These are phyloP conservation scores for Parazoanthus darwini DNA, from an alignment of 92 coral and sea anemone species.

Conservation along the genomic window DNA sequence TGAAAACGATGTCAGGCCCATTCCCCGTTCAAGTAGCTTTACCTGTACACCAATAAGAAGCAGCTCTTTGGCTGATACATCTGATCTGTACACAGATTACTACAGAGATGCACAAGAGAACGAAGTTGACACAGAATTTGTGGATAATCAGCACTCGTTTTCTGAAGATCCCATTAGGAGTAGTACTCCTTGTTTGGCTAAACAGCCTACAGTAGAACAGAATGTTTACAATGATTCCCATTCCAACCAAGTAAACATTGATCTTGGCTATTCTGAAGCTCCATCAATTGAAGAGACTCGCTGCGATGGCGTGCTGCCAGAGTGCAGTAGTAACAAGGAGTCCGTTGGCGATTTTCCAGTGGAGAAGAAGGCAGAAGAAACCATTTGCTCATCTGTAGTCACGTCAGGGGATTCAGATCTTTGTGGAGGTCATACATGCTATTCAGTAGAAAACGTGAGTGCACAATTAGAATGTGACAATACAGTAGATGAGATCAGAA, in stretches of 20 bases:
- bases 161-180: slow-evolving; percentile 2
- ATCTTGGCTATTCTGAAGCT: neutral
- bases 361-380: neutral
- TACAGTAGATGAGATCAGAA: neutral
- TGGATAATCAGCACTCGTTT: neutral
- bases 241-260: neutral
- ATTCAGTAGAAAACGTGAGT: neutral
- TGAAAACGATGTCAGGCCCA: neutral
- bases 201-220: neutral
- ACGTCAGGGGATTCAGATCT: neutral
- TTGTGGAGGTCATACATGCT: neutral
- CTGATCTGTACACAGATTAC: neutral
- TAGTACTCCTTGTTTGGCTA: slow-evolving; percentile 17
- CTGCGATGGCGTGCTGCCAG: neutral
- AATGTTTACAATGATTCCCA: neutral
- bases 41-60: slow-evolving; percentile 23
- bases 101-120: neutral
- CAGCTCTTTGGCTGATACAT: slow-evolving; percentile 1
- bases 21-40: slow-evolving; percentile 23
- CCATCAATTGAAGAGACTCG: neutral
- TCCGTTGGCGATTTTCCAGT: neutral
- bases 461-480: neutral
- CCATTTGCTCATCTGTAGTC: neutral
- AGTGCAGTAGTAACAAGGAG: neutral
- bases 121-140: neutral